phyloP scores from a whole-genome alignment of 1,140 invertebrate species.

The Drusus annulatus region DNA sequence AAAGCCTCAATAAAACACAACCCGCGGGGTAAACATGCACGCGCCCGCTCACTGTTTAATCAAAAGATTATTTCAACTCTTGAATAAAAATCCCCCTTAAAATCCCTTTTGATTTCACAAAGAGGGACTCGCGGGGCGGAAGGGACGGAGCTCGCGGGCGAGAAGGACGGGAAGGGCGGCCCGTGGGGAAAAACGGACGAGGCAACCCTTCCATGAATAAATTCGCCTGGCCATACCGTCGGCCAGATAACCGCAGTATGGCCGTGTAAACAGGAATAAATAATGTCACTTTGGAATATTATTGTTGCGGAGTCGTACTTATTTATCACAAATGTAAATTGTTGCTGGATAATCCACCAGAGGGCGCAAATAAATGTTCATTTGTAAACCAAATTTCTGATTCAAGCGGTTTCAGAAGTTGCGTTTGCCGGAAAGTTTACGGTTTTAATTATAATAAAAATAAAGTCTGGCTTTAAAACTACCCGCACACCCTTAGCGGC shows the following conservation, averaged over 20 bases:
- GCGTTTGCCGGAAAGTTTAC: neutral
- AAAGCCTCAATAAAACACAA: slow-evolving; percentile 28
- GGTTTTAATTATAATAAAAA: slow-evolving; percentile 3
- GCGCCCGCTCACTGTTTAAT: slow-evolving; percentile 55
- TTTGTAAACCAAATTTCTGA: slow-evolving; percentile 18
- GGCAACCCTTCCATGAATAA: slow-evolving; percentile 51
- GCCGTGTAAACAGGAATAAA: slow-evolving; percentile 57
- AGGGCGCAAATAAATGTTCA: slow-evolving; percentile 14
- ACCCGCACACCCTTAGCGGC: neutral
- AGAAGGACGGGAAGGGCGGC: neutral
- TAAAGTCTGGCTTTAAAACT: slow-evolving; percentile 3
- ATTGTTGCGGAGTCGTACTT: slow-evolving; percentile 39
- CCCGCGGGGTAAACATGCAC: slow-evolving; percentile 43
- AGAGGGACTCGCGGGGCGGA: neutral
- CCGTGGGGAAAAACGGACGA: neutral
- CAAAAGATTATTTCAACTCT: slow-evolving; percentile 55
- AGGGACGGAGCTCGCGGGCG: neutral
- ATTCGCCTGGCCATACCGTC: slow-evolving; percentile 37
- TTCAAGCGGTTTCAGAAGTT: neutral
- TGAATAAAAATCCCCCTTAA: slow-evolving; percentile 37
- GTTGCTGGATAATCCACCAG: slow-evolving; percentile 29
- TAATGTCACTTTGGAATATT: slow-evolving; percentile 54
- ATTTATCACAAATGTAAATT: slow-evolving; percentile 50
- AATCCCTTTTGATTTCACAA: slow-evolving; percentile 26
- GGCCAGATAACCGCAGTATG: slow-evolving; percentile 48